Evolutionary conservation across 30 jellyfish, hydroid and myxozoan species (phyloP), one percentile per base, ranked within the genome.

Genomic region (Chrysaora quinquecirrha): DNA sequence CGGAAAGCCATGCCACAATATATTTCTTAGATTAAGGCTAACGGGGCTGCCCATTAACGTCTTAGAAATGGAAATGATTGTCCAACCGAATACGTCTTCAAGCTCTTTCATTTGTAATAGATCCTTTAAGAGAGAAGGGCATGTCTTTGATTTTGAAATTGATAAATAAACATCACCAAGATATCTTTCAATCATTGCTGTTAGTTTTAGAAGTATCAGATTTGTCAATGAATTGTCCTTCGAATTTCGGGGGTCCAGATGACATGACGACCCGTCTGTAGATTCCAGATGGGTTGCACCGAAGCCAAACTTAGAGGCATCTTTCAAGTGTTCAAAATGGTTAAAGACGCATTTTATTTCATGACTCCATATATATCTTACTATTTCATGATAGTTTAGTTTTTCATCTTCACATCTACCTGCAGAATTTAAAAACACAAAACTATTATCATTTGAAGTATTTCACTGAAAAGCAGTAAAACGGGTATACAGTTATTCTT

Each of bases 1-100:
- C n/a, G 91, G 91, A 50, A 87, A 87, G 9, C 96, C 96, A 87
- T 87, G 96, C 96, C 96, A 87, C 1, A 72, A 30, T 1, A 87
- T 83, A 78, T 87, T 87, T 60, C 96, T 49, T 49, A 87, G 80
- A 63, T 87, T 87, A 2, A 87, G 76, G 23, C 91, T 65, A n/a
- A 25, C 64, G 32, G 96, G 91, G 2, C 88, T 78, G 0, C 96
- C 96, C 76, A 87, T 70, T 12, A 78, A 35, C 1, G 87, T 67
- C 85, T 68, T 58, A 32, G 77, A 46, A 3, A 56, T 50, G 31
- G 75, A 35, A 27, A 69, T 62, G 2, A 70, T 43, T 46, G 14
- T 52, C 30, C 27, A 47, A n/a, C 96, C 96, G 50, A 87, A 54
- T 0, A 49, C 34, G 38, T 30, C 31, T 14, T 27, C 19, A 21